Conservation (phyloP, 2,888 invertebrate species). For the Aporophyla lueneburgensis region DNA sequence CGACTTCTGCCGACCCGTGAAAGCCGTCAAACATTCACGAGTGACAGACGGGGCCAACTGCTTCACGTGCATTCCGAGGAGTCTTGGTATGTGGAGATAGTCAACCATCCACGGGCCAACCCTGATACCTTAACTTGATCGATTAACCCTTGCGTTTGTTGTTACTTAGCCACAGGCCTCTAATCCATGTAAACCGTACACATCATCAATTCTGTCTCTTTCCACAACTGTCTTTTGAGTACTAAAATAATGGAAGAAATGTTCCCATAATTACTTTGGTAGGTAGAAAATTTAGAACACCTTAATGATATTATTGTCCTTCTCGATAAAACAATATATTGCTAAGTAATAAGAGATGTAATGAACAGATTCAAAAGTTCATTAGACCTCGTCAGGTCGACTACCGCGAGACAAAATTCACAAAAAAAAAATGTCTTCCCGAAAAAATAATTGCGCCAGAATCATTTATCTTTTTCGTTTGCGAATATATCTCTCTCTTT, state of each 20-base stretch:
- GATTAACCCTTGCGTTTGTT: too few species aligned
- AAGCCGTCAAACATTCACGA: too few species aligned
- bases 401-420: conserved; percentile 55
- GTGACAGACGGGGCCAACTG: too few species aligned
- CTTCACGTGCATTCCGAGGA: too few species aligned
- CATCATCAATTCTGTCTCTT: background rate
- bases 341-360: background rate
- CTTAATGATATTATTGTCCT: background rate
- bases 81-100: too few species aligned
- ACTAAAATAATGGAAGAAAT: background rate
- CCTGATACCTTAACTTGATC: too few species aligned
- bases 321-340: background rate
- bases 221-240: background rate
- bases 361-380: conserved; percentile 50
- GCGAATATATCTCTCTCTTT: conserved; percentile 41
- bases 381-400: conserved; percentile 64
- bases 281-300: background rate
- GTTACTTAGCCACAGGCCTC: too few species aligned
- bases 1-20: too few species aligned
- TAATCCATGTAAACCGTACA: background rate
- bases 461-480: conserved; percentile 65
- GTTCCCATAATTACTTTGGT: background rate
- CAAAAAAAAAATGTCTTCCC: conserved; percentile 51
- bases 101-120: too few species aligned
- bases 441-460: conserved; percentile 63